phyloP scores from a whole-genome alignment of 2,888 invertebrate genomes.

The Eurois occulta region DNA sequence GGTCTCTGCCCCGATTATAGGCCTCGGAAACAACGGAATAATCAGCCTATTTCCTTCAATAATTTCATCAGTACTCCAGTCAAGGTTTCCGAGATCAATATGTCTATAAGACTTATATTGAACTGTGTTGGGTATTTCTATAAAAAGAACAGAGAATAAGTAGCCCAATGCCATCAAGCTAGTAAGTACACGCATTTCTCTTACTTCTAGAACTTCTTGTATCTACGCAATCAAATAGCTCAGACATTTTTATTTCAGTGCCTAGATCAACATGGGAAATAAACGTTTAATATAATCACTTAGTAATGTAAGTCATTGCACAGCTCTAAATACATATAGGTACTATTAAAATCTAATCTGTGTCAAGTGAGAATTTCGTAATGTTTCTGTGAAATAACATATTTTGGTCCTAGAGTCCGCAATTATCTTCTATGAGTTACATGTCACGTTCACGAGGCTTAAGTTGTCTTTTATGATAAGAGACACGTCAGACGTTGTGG shows the following conservation, averaged over 20 bases:
- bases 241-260: slow-evolving; percentile 37
- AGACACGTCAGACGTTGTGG: not conserved
- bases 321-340: slow-evolving; percentile 24
- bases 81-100: not conserved
- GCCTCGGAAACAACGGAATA: not conserved
- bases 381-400: slow-evolving; percentile 31
- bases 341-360: slow-evolving; percentile 64
- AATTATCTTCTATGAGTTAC: slow-evolving; percentile 31
- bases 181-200: slow-evolving; percentile 9
- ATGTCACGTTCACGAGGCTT: not conserved
- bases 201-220: slow-evolving; percentile 29
- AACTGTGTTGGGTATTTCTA: slow-evolving; percentile 2
- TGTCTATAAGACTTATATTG: not conserved
- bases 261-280: slow-evolving; percentile 41
- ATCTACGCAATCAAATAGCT: slow-evolving; percentile 2
- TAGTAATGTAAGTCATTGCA: slow-evolving; percentile 37
- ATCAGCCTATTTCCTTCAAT: not conserved
- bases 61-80: not conserved
- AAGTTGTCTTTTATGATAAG: not conserved
- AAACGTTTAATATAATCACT: slow-evolving; percentile 42
- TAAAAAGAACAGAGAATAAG: slow-evolving; percentile 26
- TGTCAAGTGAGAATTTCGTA: slow-evolving; percentile 58
- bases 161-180: slow-evolving; percentile 34
- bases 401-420: slow-evolving; percentile 49
- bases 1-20: not conserved